Conservation (phyloP, 2,113 vertebrate genomes). For the Connochaetes taurinus region DNA sequence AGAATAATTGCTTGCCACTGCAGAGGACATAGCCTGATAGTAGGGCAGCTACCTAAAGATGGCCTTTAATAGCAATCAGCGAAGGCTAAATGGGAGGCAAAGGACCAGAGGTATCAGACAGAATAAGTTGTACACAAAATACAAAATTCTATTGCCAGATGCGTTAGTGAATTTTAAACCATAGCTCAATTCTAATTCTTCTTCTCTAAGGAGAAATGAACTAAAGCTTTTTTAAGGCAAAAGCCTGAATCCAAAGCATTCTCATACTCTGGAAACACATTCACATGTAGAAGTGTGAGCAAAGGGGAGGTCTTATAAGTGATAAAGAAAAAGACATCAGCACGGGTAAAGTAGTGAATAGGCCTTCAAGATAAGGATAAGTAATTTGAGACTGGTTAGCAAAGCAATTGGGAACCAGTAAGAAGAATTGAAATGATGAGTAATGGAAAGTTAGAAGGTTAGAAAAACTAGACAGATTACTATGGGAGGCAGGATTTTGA, state of each 20-base stretch:
- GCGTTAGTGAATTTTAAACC: not conserved
- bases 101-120: not conserved
- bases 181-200: not conserved
- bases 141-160: not conserved
- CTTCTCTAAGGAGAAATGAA: not conserved
- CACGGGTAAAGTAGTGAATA: not conserved
- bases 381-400: slow-evolving; percentile 7
- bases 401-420: not conserved
- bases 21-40: not conserved
- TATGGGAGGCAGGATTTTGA: not conserved
- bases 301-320: not conserved
- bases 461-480: slow-evolving; percentile 23
- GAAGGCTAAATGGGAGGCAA: not conserved
- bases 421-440: not conserved
- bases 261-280: not conserved
- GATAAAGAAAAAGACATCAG: slow-evolving; percentile 3
- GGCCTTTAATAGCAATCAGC: not conserved
- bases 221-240: not conserved
- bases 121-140: not conserved
- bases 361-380: slow-evolving; percentile 34
- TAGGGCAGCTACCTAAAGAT: not conserved
- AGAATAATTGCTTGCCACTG: not conserved
- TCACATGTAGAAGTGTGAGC: not conserved
- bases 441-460: slow-evolving; percentile 10
- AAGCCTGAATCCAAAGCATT: not conserved